A percentile compares a stretch with the other conserved stretches of the same genome.
Evolutionary conservation across 2,797 vertebrate genomes (phyloP).

Genomic region (Spatula clypeata): DNA sequence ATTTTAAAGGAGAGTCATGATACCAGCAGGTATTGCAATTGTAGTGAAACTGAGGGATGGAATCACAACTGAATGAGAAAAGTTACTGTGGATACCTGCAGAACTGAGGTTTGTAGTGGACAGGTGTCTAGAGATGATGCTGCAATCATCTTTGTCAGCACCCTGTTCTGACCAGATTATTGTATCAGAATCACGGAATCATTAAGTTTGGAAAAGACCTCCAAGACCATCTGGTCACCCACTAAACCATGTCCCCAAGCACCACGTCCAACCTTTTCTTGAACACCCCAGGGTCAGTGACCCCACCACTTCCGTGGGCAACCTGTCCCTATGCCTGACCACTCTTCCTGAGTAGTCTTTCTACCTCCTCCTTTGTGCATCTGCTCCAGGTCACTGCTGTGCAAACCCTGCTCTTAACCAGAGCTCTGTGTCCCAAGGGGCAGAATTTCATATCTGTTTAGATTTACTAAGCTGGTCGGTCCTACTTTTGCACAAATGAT

Average conservation of each 20-base stretch:
- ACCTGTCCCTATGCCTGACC: too few species aligned
- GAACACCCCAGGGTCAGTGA: too few species aligned
- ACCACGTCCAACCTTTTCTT: too few species aligned
- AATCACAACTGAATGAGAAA: neutral
- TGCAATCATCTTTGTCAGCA: neutral
- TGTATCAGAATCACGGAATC: too few species aligned
- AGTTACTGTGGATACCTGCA: accelerated
- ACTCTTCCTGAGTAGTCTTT: neutral
- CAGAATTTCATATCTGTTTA: neutral
- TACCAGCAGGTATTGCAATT: neutral
- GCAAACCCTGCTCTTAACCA: neutral
- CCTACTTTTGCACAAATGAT: neutral
- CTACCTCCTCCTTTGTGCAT: neutral
- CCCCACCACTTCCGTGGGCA: too few species aligned
- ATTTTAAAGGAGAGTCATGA: neutral
- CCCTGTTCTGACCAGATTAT: accelerated
- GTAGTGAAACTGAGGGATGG: neutral
- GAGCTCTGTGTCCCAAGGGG: neutral
- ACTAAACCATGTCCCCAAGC: too few species aligned
- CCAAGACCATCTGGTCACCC: too few species aligned
- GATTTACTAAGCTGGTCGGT: neutral
- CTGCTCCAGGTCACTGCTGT: neutral
- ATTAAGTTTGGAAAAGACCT: too few species aligned
- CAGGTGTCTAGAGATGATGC: neutral
- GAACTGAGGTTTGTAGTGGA: neutral